Base-by-base conservation (phyloP, 1,140 invertebrate genomes). In the Magallana angulata region DNA sequence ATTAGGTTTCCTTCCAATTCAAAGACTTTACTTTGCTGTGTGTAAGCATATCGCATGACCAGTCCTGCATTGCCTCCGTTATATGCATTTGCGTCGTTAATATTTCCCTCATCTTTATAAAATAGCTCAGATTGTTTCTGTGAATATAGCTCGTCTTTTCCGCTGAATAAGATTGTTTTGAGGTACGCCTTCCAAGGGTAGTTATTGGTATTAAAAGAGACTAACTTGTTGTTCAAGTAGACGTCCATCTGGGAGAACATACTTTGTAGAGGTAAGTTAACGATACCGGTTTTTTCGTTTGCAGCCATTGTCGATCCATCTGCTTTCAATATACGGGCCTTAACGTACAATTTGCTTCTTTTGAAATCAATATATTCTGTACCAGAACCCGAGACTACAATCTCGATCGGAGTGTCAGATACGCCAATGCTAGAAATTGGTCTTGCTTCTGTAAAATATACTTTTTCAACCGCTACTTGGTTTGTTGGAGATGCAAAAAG, bases 161-260 rank as follows among this genome's bases (percentile, higher is more conserved):
- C 88, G 57, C 36, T 81, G 8, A 80, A 89, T 36, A 89, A 56
- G 18, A 90, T 16, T 14, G 76, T 82, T 48, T 90, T 87, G 11
- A 87, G 48, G 64, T 88, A 88, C 57, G 87, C 48, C 36, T 88
- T 88, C 87, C 87, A 88, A 9, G 87, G 87, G 36, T 85, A 88
- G 48, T 88, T 82, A 64, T 71, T 90, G 11, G 82, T 86, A 56
- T 88, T 89, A 24, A 86, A 57, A 2, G 90, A 89, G n/a, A 90
- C 86, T 3, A 90, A 18, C 76, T 88, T 89, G n/a, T 84, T 84
- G 76, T 90, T 90, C 82, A 90, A 64, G 57, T 83, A 85, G 16
- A 87, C 57, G 81, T 90, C 90, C 30, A 90, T 82, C 57, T 90
- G 90, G 7, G 85, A 87, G 30, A 82, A 87, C 62, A 89, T 76